Conservation (phyloP, 2,113 vertebrate species). For the Thinocorus orbignyianus region DNA sequence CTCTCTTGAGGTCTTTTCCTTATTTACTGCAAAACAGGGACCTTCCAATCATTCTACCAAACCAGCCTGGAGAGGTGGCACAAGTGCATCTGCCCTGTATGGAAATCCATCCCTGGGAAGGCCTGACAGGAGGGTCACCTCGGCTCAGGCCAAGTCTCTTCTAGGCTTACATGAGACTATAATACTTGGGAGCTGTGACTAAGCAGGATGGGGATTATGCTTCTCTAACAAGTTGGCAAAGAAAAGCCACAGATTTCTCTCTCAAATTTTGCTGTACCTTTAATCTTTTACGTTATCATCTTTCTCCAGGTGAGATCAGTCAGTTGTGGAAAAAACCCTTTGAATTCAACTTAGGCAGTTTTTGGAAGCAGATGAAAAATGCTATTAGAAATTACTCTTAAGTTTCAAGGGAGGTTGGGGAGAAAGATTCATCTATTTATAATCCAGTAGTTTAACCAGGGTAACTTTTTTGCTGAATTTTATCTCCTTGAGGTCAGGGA, state of each 20-base stretch:
- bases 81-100: rapidly evolving
- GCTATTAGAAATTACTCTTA: background rate
- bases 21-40: background rate
- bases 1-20: background rate
- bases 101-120: background rate
- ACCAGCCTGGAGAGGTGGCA: background rate
- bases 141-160: background rate
- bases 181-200: background rate
- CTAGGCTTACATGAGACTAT: background rate
- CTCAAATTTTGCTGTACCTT: background rate
- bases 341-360: background rate
- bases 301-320: background rate
- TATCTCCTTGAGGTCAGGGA: background rate
- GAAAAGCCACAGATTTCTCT: background rate
- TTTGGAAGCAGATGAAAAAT: background rate
- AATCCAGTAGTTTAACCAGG: background rate
- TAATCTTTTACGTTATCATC: background rate
- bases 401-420: background rate
- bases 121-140: background rate
- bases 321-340: background rate
- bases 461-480: background rate
- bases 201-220: background rate
- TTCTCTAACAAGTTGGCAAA: background rate
- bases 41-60: background rate
- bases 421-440: background rate